Conservation (phyloP, 2,888 invertebrate species). For the Criorhina ranunculi region DNA sequence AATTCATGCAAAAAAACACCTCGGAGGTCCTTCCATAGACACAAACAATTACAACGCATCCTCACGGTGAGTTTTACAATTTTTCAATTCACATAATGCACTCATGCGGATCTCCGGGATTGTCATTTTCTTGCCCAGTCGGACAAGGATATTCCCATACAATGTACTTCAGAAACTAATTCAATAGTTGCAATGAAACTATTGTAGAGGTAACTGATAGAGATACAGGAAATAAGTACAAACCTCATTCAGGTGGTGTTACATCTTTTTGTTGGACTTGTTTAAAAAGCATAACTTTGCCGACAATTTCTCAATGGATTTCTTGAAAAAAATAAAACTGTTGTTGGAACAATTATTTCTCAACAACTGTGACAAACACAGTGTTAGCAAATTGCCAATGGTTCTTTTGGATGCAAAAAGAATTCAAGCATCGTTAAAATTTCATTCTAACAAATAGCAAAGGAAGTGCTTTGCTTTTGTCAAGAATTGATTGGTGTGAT, state of each 20-base stretch:
- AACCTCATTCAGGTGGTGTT: constrained; percentile 40
- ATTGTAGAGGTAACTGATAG: constrained; percentile 37
- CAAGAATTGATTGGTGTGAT: background rate
- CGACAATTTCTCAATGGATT: constrained; percentile 24
- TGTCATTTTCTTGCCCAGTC: constrained; percentile 52
- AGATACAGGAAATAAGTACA: constrained; percentile 59
- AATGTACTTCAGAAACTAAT: constrained; percentile 73
- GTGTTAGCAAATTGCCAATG: constrained; percentile 37
- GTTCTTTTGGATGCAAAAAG: constrained; percentile 35
- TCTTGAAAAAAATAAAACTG: background rate
- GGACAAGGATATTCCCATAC: constrained; percentile 72
- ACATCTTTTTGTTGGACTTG: constrained; percentile 20
- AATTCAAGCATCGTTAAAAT: constrained; percentile 61
- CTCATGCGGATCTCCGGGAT: constrained; percentile 61
- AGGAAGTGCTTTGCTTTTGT: background rate
- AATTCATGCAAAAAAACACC: constrained; percentile 58
- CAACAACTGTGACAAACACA: constrained; percentile 56
- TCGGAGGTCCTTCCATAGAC: constrained; percentile 51
- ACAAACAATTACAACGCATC: constrained; percentile 51
- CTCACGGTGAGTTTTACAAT: constrained; percentile 45
- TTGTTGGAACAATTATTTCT: constrained; percentile 17
- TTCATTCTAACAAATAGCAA: constrained; percentile 1
- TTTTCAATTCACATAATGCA: constrained; percentile 50
- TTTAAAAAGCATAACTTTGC: constrained; percentile 21
- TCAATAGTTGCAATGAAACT: constrained; percentile 48